Evolutionary conservation across 1,140 invertebrate species (phyloP).

Genomic region (Parasteatoda tepidariorum): DNA sequence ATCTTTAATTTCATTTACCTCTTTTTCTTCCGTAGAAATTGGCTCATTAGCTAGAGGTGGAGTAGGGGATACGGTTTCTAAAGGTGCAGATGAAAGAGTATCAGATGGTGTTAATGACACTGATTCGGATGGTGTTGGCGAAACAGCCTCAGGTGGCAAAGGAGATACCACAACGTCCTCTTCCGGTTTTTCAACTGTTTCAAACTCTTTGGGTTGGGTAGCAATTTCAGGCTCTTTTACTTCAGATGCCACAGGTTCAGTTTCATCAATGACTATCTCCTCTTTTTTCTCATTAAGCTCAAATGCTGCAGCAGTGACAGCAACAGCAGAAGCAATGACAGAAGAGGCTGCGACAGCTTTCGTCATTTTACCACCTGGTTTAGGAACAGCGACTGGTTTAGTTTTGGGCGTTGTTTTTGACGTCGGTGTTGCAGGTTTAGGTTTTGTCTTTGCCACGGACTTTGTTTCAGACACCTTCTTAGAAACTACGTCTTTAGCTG

Average conservation of each 20-base stretch:
- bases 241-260: neutral
- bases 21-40: constrained; percentile 46
- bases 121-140: constrained; percentile 48
- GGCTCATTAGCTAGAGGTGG: constrained; percentile 37
- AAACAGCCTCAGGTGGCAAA: constrained; percentile 37
- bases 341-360: constrained; percentile 50
- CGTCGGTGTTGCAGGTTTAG: constrained; percentile 27
- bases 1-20: constrained; percentile 56
- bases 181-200: neutral
- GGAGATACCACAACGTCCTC: constrained; percentile 21
- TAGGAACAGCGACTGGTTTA: neutral
- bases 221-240: constrained; percentile 16
- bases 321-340: constrained; percentile 38
- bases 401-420: constrained; percentile 18
- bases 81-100: constrained; percentile 51
- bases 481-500: constrained; percentile 40
- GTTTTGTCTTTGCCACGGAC: constrained; percentile 42
- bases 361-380: constrained; percentile 27
- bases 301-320: constrained; percentile 62
- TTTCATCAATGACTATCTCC: constrained; percentile 13
- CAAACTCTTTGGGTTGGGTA: constrained; percentile 9
- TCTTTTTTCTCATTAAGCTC: constrained; percentile 64
- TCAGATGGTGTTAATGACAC: constrained; percentile 50
- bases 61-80: constrained; percentile 53
- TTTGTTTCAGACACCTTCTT: constrained; percentile 45